Base-by-base conservation (phyloP, 2,888 invertebrate species). In the Phlogophora meticulosa region DNA sequence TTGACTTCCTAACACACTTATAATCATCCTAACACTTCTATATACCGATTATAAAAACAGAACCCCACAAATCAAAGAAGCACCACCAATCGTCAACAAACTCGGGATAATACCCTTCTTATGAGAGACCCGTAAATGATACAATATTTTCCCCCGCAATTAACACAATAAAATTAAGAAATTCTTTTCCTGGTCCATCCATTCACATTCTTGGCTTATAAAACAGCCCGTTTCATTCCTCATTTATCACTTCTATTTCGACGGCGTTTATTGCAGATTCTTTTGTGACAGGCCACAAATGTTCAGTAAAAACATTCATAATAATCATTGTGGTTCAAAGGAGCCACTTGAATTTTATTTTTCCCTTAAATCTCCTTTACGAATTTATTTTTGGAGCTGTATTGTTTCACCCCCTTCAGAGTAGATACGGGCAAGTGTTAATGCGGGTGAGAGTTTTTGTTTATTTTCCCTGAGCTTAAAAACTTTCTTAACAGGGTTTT, bases 211-310 rank as follows among this genome's bases (percentile, higher is more conserved):
- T 36, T 36, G 34, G 55, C 55, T 40, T 40, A 45, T 52, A 42
- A 45, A 67, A 42, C 32, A 13, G 22, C 36, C 28, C 34, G 45
- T 28, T 67, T 40, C 34, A 22, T 28, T 52, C 15, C 24, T 7
- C 67, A 52, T 71, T 66, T 28, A 71, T 74, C 45, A 71, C 45
- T 56, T 75, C 28, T 24, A 43, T 69, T 55, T 45, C 45, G 20
- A 7, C 48, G 24, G 32, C 55, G 55, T 42, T 56, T 70, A 66
- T 67, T 66, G 34, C 67, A 52, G 17, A 69, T 73, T 71, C 28
- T 36, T 52, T 74, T 67, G 17, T 15, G 68, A 46, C 67, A 56
- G 28, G 28, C 15, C 45, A 56, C 20, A 32, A 74, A 66, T 45
- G 22, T 42, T 48, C 22, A 22, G 28, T 13, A 34, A 17, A 56